Conservation (phyloP, 2,113 vertebrate genomes). For the Amblyornis subalaris region DNA sequence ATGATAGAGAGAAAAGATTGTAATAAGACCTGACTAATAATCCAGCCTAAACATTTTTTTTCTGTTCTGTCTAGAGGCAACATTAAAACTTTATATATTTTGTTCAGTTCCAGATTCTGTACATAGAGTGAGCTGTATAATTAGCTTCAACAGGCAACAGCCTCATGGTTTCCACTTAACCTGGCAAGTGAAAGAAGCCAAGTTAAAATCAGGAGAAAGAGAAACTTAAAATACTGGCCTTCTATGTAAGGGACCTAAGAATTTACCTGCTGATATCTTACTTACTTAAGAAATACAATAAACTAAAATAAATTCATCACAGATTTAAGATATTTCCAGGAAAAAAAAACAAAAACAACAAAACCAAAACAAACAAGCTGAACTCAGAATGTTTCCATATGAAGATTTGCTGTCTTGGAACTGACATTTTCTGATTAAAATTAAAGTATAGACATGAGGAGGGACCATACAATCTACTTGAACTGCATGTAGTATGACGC, state of each 20-base stretch:
- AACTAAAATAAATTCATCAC: not conserved
- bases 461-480: not conserved
- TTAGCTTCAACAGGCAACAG: not conserved
- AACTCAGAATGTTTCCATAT: not conserved
- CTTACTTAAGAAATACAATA: not conserved
- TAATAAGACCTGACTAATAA: not conserved
- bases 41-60: not conserved
- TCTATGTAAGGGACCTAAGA: not conserved
- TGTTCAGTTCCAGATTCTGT: not conserved
- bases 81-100: not conserved
- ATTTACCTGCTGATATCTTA: not conserved
- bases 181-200: not conserved
- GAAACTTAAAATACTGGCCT: not conserved
- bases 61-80: not conserved
- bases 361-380: rapidly evolving
- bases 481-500: not conserved
- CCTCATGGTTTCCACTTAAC: not conserved
- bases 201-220: not conserved
- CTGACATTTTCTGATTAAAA: not conserved
- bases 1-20: not conserved
- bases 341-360: not conserved
- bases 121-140: not conserved
- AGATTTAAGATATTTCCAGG: not conserved
- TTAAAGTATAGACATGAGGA: not conserved
- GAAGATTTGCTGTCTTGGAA: not conserved